Evolutionary conservation across 2,113 vertebrate species (phyloP), one percentile per base, ranked within the genome.

Genomic region (Nicator chloris): DNA sequence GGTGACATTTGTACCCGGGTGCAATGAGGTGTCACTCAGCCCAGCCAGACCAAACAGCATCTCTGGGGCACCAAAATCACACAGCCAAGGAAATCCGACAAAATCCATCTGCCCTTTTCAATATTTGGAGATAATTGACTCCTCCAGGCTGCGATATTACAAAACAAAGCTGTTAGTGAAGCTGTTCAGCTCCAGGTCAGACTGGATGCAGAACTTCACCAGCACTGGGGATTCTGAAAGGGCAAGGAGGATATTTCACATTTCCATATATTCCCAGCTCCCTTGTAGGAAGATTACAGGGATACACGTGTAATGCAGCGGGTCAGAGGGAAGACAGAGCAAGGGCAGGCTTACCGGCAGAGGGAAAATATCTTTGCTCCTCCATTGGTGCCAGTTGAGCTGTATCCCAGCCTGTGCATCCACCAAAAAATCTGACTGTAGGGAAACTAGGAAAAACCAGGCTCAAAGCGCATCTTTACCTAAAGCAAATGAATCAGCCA

Each of bases 61-160:
- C 94, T 96, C 94, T 88, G 56, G 92, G 92, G 95, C 90, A 94
- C 80, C 60, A 40, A 42, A 93, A 93, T 92, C 88, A 94, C 90
- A 94, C 93, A 96, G 92, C 75, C 86, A 24, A 96, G 93, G 84
- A 95, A 94, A 96, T 94, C 94, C 80, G 4, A 51, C 88, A 53
- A 90, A 96, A 95, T 96, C 95, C 93, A 70, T 90, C 92, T 93
- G 93, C 94, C 93, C 95, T 96, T 95, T 96, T 66, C 94, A 86
- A 92, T 95, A 95, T 95, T 96, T 96, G 95, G 95, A 95, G 92
- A 96, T 95, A 96, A 97, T 97, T 96, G 95, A 96, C 96, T 97
- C 77, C 88, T 92, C 90, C 85, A 66, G 86, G 87, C 95, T 66
- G 76, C 37, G 57, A 83, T 81, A 96, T 93, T 88, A 86, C 90